phyloP scores from a whole-genome alignment of 2,113 vertebrate species.

The Megaceryle maxima region DNA sequence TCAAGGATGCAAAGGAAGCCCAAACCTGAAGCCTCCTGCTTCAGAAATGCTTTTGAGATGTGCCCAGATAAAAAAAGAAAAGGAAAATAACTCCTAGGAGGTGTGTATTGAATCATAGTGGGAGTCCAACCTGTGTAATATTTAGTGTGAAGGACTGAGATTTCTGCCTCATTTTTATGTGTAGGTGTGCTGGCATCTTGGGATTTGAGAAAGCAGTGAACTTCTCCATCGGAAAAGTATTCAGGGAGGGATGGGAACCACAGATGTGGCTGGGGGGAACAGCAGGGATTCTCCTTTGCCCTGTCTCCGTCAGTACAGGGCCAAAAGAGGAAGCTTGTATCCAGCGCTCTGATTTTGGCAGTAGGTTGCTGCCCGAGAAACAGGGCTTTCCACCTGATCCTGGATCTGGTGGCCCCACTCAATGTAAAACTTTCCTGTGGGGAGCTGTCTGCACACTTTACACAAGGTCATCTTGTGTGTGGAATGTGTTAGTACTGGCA shows the following conservation, averaged over 20 bases:
- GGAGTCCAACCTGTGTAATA: not conserved
- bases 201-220: not conserved
- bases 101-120: not conserved
- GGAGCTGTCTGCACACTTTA: accelerated
- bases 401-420: accelerated
- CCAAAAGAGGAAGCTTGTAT: not conserved
- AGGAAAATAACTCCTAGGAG: not conserved
- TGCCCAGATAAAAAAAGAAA: not conserved
- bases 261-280: not conserved
- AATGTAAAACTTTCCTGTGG: not conserved
- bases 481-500: not conserved
- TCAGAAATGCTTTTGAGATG: not conserved
- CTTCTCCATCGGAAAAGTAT: not conserved
- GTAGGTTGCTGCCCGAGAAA: not conserved
- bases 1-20: not conserved
- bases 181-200: not conserved
- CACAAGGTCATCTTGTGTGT: not conserved
- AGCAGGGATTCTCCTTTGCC: not conserved
- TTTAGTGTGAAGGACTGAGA: not conserved
- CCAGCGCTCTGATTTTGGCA: accelerated
- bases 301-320: accelerated
- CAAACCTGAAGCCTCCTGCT: not conserved
- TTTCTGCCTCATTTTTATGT: not conserved
- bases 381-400: not conserved
- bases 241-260: not conserved